Evolutionary conservation across 2,888 invertebrate genomes (phyloP), one percentile per base, ranked within the genome.

Genomic region (Bimastos eiseni): DNA sequence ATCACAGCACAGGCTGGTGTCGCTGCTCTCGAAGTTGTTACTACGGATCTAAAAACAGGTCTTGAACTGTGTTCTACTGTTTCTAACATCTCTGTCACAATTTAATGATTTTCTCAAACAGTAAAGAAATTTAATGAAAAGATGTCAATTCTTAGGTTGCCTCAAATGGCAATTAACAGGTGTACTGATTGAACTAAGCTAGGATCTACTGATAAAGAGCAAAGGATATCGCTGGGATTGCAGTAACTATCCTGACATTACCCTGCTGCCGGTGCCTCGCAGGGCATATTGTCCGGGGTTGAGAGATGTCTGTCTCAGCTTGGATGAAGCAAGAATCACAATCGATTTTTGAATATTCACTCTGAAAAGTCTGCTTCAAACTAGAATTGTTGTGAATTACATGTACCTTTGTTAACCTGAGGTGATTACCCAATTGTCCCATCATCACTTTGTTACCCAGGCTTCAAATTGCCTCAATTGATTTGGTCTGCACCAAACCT

Each of bases 1-100:
- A 97, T 97, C 93, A 97, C 98, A 91, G 97, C 97, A 38, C 97
- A 98, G 95, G 99, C 99, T 92, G 99, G 99, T 97, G 96, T 97
- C 92, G 97, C 97, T 33, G 96, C 96, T 89, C 96, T 98, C 89
- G 96, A 96, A 90, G 97, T 97, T 5, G 97, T 97, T 92, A 96
- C 97, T 92, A 95, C 96, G 34, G 94, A 95, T 37, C 49, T 89
- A 6, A 89, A 83, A 15, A 89, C 89, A 49, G 91, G 91, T 91
- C 30, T 70, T 70, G n/a, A 30, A 70, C 70, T n/a, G n/a, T 13
- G 8, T 70, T 70, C n/a, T 70, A 8, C 70, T n/a, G 70, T 70
- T n/a, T 70, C 8, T 55, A 55, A 55, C 55, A 55, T 24, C 6
- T 30, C 30, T 55, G 55, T 5, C 6, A 11, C 55, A 70, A 11